phyloP scores from a whole-genome alignment of 1,140 invertebrate genomes.

The Leptopilina boulardi region DNA sequence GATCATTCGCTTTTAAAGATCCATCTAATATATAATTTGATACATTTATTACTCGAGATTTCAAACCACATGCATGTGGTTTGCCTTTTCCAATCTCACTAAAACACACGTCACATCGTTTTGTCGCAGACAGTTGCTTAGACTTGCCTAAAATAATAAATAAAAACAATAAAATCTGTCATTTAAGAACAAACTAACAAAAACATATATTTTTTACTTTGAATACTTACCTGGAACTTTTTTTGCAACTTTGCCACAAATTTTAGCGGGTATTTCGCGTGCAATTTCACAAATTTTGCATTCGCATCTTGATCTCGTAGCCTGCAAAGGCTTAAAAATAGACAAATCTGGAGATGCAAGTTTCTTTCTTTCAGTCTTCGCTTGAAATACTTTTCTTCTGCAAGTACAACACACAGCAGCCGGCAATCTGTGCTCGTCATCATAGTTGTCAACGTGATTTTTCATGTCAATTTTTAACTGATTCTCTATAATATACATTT shows the following conservation, averaged over 20 bases:
- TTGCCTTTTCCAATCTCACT: too few species aligned
- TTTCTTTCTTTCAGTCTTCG: conserved; percentile 33
- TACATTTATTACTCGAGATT: too few species aligned
- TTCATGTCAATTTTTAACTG: conserved; percentile 38
- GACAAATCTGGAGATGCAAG: conserved; percentile 39
- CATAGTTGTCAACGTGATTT: conserved; percentile 34
- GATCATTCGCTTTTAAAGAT: too few species aligned
- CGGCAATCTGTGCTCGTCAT: conserved; percentile 23
- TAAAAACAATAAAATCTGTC: too few species aligned
- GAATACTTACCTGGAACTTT: conserved; percentile 27
- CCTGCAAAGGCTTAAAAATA: conserved; percentile 32
- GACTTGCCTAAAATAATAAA: too few species aligned
- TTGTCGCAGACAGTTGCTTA: too few species aligned
- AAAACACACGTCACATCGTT: too few species aligned
- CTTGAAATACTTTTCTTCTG: conserved; percentile 24
- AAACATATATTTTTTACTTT: too few species aligned
- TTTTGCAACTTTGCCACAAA: conserved; percentile 36
- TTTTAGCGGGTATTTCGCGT: conserved; percentile 36
- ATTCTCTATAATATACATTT: conserved; percentile 21
- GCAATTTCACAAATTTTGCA: conserved; percentile 37
- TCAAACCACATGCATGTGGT: too few species aligned
- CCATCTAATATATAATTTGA: too few species aligned
- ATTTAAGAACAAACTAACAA: too few species aligned
- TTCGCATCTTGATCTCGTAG: conserved; percentile 34
- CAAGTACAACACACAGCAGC: background rate